These are phyloP conservation scores for Melanotaenia nigrans DNA, from an alignment of 2,797 vertebrate genomes.

Conservation along the genomic window DNA sequence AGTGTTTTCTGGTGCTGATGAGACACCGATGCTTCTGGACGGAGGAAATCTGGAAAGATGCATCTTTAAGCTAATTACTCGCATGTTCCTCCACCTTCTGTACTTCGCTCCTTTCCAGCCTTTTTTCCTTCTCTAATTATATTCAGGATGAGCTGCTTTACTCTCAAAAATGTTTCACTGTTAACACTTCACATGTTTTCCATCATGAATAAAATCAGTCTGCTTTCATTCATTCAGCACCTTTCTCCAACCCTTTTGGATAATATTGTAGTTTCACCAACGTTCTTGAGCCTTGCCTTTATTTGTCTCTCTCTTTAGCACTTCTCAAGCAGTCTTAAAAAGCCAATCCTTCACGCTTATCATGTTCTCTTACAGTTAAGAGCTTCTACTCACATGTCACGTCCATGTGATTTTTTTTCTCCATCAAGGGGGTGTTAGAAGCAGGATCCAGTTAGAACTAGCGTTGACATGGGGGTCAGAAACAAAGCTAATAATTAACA, in stretches of 20 bases:
- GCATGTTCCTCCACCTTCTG: background rate
- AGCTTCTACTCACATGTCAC: slow-evolving; percentile 22
- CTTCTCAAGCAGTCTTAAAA: slow-evolving; percentile 9
- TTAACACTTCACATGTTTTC: background rate
- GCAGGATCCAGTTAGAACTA: slow-evolving; percentile 58
- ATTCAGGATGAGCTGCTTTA: background rate
- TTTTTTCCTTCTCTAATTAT: background rate
- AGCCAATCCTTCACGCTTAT: background rate
- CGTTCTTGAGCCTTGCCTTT: background rate
- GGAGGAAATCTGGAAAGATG: background rate
- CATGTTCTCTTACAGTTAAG: slow-evolving; percentile 31
- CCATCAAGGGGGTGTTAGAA: slow-evolving; percentile 49
- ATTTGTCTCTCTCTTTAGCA: background rate
- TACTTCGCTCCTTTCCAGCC: background rate
- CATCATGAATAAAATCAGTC: too few relatives aligned
- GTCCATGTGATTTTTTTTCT: slow-evolving; percentile 48
- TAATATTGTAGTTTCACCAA: background rate
- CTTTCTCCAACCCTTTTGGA: background rate
- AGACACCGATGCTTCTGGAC: too few relatives aligned
- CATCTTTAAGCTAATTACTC: background rate
- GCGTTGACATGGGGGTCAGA: slow-evolving; percentile 74
- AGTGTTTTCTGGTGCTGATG: too few relatives aligned
- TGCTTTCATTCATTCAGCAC: background rate
- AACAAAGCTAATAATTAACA: slow-evolving; percentile 77
- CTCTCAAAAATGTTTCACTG: too few relatives aligned